phyloP scores from a whole-genome alignment of 2,797 vertebrate genomes.

The Pseudochirops cupreus region DNA sequence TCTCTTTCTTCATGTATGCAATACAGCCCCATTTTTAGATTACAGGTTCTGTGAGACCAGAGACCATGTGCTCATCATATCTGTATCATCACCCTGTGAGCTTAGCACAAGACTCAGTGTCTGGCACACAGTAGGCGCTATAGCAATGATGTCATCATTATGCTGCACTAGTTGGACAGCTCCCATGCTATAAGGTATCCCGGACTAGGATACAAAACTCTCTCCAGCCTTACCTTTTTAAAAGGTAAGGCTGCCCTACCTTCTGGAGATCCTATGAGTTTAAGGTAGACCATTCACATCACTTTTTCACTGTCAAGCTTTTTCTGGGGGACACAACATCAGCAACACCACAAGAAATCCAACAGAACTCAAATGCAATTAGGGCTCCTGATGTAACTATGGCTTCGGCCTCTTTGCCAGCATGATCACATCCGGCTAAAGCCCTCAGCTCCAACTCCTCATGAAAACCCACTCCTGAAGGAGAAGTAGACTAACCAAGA shows the following conservation, averaged over 20 bases:
- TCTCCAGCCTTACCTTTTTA: too few relatives aligned
- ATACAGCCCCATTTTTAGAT: background rate
- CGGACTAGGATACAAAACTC: background rate
- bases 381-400: background rate
- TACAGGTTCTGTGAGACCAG: background rate
- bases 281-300: conserved; percentile 35
- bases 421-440: background rate
- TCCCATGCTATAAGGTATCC: background rate
- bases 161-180: background rate
- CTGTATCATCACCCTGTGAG: background rate
- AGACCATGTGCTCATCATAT: background rate
- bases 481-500: conserved; percentile 4
- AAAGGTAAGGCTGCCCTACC: conserved; percentile 35
- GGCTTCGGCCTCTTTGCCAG: background rate
- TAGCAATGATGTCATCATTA: background rate
- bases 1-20: background rate
- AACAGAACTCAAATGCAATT: conserved; percentile 13
- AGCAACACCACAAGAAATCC: background rate
- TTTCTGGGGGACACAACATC: background rate
- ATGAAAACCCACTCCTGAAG: conserved; percentile 45
- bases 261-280: conserved; percentile 26
- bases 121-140: background rate
- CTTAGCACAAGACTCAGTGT: background rate
- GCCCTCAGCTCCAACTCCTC: conserved; percentile 15
- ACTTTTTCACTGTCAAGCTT: conserved; percentile 24